Conservation (phyloP, 2,113 vertebrate species). For the Beaufortia kweichowensis region DNA sequence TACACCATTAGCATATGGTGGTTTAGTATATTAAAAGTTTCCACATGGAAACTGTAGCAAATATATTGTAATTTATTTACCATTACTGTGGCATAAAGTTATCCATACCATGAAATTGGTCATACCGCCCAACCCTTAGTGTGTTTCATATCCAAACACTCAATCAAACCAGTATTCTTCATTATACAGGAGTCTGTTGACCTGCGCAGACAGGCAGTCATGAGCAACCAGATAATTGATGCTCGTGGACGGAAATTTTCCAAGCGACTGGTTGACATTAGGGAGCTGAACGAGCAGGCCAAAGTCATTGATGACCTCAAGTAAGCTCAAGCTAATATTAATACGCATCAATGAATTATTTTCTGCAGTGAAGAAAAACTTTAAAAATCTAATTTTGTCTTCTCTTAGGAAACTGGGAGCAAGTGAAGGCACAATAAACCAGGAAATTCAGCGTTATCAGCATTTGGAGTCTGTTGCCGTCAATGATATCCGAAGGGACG, state of each 20-base stretch:
- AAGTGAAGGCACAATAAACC: constrained; percentile 97
- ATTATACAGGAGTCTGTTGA: constrained; percentile 83
- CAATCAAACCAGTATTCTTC: neutral
- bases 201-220: constrained; percentile 77
- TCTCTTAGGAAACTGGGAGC: constrained; percentile 89
- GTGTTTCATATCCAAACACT: neutral
- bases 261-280: constrained; percentile 93
- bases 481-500: constrained; percentile 94
- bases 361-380: neutral
- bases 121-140: constrained; percentile 23
- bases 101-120: neutral
- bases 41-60: no score
- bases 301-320: constrained; percentile 98
- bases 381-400: neutral
- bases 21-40: no score
- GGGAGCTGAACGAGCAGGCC: constrained; percentile 97
- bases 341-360: neutral
- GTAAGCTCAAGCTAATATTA: constrained; percentile 71
- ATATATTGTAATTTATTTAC: neutral
- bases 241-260: constrained; percentile 86
- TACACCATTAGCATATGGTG: no score
- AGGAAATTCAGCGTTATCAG: constrained; percentile 97
- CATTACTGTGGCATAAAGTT: neutral
- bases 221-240: constrained; percentile 80
- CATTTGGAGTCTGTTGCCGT: constrained; percentile 95